Percentiles rank a stretch among this genome's conserved stretches.
These are phyloP conservation scores for Chironex yamaguchii DNA, from an alignment of 30 jellyfish, hydroid and myxozoan genomes.

Conservation along the genomic window DNA sequence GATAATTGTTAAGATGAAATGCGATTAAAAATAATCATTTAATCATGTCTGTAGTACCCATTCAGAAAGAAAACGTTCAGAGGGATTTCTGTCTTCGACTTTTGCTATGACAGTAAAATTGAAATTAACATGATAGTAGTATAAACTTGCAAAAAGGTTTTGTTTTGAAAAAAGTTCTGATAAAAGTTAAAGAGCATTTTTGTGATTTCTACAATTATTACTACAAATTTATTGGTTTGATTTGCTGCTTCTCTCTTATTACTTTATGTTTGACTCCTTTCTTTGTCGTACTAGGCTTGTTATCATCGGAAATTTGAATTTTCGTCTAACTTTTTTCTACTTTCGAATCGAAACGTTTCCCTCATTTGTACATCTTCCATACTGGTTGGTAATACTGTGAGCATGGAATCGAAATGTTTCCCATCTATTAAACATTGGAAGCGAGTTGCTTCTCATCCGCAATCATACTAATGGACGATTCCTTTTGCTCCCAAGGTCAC, in stretches of 20 bases:
- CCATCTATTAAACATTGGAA: too few species aligned
- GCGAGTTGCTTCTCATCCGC: too few species aligned
- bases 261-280: background rate
- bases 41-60: too few species aligned
- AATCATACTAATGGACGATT: too few species aligned
- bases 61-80: background rate
- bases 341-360: too few species aligned
- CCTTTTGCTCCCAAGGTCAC: too few species aligned
- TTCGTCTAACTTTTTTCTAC: too few species aligned
- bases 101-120: background rate
- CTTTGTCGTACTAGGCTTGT: background rate
- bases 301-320: background rate
- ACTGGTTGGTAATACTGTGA: too few species aligned
- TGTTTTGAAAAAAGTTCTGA: background rate
- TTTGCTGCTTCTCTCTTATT: background rate
- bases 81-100: background rate
- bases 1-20: background rate
- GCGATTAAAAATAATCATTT: background rate
- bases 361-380: too few species aligned
- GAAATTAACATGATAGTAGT: background rate
- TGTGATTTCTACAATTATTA: background rate
- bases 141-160: background rate
- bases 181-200: background rate
- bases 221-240: background rate
- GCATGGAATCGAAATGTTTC: too few species aligned